A percentile compares a stretch with the other conserved stretches of the same genome.
Conservation (phyloP, 2,113 vertebrate species). For the Plecotus auritus region DNA sequence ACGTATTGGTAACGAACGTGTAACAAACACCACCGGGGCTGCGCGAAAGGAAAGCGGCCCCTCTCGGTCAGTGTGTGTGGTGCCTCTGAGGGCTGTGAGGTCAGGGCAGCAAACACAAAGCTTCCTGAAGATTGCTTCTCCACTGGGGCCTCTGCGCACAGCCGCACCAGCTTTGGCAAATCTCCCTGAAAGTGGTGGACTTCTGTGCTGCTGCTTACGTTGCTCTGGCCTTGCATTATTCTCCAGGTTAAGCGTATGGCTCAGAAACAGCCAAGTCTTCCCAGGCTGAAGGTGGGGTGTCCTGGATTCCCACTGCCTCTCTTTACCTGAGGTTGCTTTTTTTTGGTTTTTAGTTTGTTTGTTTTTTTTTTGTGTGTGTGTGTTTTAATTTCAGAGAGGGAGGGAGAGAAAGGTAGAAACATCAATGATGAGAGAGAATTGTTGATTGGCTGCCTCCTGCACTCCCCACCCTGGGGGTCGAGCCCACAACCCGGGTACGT, state of each 20-base stretch:
- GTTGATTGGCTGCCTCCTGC: no score
- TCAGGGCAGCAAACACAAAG: background rate
- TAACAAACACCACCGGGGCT: background rate
- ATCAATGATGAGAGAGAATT: no score
- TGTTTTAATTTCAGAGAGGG: no score
- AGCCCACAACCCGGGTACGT: no score
- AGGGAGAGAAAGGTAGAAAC: no score
- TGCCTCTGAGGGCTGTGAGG: background rate
- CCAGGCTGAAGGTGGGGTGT: background rate
- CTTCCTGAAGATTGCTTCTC: background rate
- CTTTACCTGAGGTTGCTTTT: background rate
- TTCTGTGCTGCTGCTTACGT: background rate
- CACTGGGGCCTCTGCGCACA: background rate
- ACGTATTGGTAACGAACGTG: background rate
- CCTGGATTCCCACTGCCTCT: background rate
- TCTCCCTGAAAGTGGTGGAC: background rate
- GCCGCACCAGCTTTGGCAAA: background rate
- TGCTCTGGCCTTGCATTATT: background rate
- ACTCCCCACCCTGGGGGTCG: no score
- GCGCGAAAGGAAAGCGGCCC: background rate
- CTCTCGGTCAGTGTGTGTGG: background rate
- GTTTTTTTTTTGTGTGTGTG: no score
- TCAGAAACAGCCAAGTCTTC: background rate
- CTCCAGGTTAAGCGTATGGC: background rate
- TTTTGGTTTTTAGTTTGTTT: no score